These are phyloP conservation scores for Drosophila limbata DNA, from an alignment of 2,888 invertebrate genomes.

Conservation along the genomic window DNA sequence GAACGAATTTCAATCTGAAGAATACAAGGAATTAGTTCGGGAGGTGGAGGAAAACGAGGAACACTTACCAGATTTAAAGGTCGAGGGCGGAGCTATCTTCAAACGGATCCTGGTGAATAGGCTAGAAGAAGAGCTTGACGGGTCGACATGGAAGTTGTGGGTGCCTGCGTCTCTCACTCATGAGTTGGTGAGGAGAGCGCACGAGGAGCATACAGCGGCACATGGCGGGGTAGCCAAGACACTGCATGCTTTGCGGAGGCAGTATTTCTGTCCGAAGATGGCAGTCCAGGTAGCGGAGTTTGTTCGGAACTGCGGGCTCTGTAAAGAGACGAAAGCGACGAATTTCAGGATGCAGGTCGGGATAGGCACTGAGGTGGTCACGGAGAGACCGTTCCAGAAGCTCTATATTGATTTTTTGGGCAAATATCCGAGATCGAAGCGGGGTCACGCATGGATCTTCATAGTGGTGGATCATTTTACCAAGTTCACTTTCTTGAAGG, in stretches of 20 bases:
- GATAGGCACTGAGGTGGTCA: not conserved
- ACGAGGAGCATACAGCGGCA: not conserved
- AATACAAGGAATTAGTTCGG: not conserved
- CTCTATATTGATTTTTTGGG: too few relatives aligned
- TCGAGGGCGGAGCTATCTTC: too few relatives aligned
- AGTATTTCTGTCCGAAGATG: not conserved
- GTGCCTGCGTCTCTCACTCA: not conserved
- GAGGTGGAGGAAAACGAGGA: not conserved
- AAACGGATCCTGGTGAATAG: too few relatives aligned
- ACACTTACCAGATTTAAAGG: not conserved
- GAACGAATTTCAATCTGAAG: not conserved
- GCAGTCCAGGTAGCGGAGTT: not conserved
- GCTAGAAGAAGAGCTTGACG: too few relatives aligned
- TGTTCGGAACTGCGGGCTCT: not conserved
- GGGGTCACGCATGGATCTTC: too few relatives aligned
- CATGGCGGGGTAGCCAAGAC: not conserved
- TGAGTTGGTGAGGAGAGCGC: not conserved
- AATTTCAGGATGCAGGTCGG: not conserved
- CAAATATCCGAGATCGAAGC: too few relatives aligned
- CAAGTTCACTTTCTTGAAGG: too few relatives aligned
- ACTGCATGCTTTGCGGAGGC: not conserved
- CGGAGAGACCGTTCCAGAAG: not conserved
- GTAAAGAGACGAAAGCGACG: not conserved
- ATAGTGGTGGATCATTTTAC: too few relatives aligned
- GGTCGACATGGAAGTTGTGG: too few relatives aligned